Evolutionary conservation across 2,113 vertebrate genomes (phyloP), one percentile per base, ranked within the genome.

Genomic region (Dipodomys ordii): DNA sequence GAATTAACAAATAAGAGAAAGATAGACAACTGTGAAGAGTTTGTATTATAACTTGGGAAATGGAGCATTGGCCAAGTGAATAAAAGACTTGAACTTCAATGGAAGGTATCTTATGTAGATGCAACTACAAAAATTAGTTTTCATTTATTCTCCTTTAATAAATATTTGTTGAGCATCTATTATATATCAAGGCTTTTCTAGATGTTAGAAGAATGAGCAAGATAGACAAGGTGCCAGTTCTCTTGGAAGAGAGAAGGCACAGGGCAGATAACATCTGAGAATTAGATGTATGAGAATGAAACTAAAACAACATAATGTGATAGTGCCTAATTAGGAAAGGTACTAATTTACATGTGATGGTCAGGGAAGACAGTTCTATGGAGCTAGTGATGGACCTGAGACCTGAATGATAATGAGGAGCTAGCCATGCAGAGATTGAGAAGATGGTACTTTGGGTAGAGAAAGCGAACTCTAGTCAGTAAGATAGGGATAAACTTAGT

Each of bases 191-290:
- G 2, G 65, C 22, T 69, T 30, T 69, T 39, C 53, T n/a, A 13
- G 44, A 19, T 67, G 15, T 78, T 91, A 78, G 53, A 25, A 3
- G 73, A 25, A 83, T 39, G 22, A 86, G 71, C 53, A 92, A 85
- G 30, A 60, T 15, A 82, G 30, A 60, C 10, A 30, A 46, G 13
- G 44, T 27, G 4, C 39, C 15, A 44, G 0, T 73, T 72, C 49
- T 94, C 32, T 84, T 69, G 72, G 49, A 93, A 89, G n/a, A 30
- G 25, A 39, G 53, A 93, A 78, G 78, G 84, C 44, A 53, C 0
- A 7, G 65, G 28, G 13, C 5, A 76, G 30, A 19, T 18, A 80
- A 79, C 49, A 74, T 28, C 64, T 81, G 57, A 80, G 22, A 78
- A 83, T 64, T 62, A 20, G 53, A 57, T 62, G 7, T 60, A 44